These are phyloP conservation scores for Molossus molossus DNA, from an alignment of 2,797 vertebrate species.

Conservation along the genomic window DNA sequence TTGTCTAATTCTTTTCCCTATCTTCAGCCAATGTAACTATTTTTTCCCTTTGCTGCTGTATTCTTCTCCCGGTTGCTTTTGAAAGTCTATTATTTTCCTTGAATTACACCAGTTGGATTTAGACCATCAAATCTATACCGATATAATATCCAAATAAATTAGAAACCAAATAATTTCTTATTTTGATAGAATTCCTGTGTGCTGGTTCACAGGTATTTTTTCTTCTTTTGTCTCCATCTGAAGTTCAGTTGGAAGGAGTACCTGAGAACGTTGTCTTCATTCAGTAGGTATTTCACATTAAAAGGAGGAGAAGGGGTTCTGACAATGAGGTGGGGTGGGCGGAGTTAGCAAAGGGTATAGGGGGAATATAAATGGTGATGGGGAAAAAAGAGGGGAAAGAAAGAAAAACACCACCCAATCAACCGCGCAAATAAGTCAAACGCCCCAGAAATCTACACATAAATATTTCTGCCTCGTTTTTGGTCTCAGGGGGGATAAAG, in stretches of 20 bases:
- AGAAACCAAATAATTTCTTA: conserved; percentile 44
- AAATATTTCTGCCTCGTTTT: conserved; percentile 16
- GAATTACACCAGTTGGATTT: background rate
- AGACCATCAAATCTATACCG: conserved; percentile 27
- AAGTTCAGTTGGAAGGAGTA: conserved; percentile 32
- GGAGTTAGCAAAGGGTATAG: background rate
- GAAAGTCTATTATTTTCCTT: conserved; percentile 31
- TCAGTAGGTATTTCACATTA: conserved; percentile 23
- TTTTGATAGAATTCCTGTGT: background rate
- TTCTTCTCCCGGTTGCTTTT: conserved; percentile 13
- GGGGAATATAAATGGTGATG: background rate
- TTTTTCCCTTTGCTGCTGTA: background rate
- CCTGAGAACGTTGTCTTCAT: conserved; percentile 18
- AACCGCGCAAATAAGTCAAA: background rate
- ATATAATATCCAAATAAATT: background rate
- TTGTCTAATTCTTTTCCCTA: background rate
- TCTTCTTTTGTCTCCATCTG: background rate
- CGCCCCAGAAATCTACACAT: background rate
- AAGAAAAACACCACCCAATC: conserved; percentile 36
- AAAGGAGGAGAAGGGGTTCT: background rate
- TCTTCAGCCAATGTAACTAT: background rate
- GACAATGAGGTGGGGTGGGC: too few relatives aligned
- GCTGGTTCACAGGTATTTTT: background rate
- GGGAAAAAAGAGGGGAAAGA: background rate
- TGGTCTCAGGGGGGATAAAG: background rate